These are phyloP conservation scores for Trinorchestia longiramus DNA, from an alignment of 1,140 invertebrate genomes.

Conservation along the genomic window DNA sequence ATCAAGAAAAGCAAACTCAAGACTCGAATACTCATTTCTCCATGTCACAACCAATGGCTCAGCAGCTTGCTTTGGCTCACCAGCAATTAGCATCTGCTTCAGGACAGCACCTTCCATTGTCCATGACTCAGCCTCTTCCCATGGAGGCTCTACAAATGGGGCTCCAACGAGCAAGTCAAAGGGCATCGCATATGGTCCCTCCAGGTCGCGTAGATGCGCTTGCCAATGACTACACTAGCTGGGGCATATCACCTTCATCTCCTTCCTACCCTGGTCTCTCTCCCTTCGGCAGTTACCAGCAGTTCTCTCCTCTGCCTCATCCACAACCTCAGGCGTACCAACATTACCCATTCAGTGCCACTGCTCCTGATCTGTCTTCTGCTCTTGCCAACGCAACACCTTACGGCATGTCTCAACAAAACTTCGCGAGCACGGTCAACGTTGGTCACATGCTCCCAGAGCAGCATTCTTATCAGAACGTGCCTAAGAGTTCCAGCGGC, in stretches of 20 bases:
- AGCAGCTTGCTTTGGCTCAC: constrained; percentile 22
- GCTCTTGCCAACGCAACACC: constrained; percentile 5
- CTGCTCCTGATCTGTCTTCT: constrained; percentile 7
- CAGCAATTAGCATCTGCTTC: not conserved
- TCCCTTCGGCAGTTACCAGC: constrained; percentile 44
- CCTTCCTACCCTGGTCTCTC: constrained; percentile 20
- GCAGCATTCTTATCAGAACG: constrained; percentile 19
- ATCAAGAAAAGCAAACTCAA: constrained; percentile 17
- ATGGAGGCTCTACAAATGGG: constrained; percentile 43
- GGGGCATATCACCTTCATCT: constrained; percentile 19
- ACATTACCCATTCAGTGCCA: constrained; percentile 38
- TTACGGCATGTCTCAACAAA: constrained; percentile 17
- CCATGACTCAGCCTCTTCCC: constrained; percentile 23
- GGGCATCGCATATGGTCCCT: not conserved
- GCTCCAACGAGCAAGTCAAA: not conserved
- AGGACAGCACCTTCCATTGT: not conserved
- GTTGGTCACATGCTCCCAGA: constrained; percentile 35
- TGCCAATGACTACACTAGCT: constrained; percentile 12
- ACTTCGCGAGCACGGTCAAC: constrained; percentile 17
- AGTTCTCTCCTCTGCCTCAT: constrained; percentile 36
- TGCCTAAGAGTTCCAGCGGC: not conserved
- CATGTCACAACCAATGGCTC: constrained; percentile 32
- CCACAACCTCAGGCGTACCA: constrained; percentile 12
- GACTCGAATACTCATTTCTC: not conserved
- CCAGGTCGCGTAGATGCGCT: not conserved